Base-by-base conservation (phyloP, 2,888 invertebrate genomes). In the Agriotes lineatus region DNA sequence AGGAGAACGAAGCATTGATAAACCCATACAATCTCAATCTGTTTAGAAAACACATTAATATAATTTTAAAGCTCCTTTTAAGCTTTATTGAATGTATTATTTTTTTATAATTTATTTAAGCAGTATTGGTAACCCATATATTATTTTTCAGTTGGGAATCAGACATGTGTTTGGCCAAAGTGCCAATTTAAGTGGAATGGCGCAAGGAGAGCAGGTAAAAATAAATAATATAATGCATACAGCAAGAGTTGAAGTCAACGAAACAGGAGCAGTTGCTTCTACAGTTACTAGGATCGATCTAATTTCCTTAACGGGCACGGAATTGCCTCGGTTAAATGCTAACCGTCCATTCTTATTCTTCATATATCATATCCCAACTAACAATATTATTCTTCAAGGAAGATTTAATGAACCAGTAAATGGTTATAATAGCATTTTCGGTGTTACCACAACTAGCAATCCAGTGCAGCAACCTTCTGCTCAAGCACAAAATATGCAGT, bases 291-390 rank as follows among this genome's bases (percentile, higher is more conserved):
- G 86, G 1, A 86, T 88, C 0, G 81, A 88, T 72, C 86, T 90
- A 3, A 86, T 90, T 42, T 91, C 90, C 0, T 82, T 91, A 14
- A 89, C 90, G 81, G 87, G 87, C 22, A 82, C 85, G 0, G 77
- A 81, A 10, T 82, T 84, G 0, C 85, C 87, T 1, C 83, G 82
- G 50, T 81, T 92, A 63, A 83, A 82, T 1, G 87, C 87, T 0
- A 87, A 91, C 76, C 87, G 87, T 72, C 91, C 91, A 0, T 92
- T 91, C 79, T 76, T 90, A 0, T 91, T 91, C 82, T 88, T 89
- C 78, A 89, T 92, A 59, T 87, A 88, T 62, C 89, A 90, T 70
- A 85, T 86, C 14, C 76, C 82, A 6, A 83, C 86, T 0, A 87
- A 86, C 0, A 82, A 87, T 39, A 86, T 89, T 9, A 81, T 92